These are phyloP conservation scores for Halcyon malimbica DNA, from an alignment of 2,113 vertebrate genomes.

Conservation along the genomic window DNA sequence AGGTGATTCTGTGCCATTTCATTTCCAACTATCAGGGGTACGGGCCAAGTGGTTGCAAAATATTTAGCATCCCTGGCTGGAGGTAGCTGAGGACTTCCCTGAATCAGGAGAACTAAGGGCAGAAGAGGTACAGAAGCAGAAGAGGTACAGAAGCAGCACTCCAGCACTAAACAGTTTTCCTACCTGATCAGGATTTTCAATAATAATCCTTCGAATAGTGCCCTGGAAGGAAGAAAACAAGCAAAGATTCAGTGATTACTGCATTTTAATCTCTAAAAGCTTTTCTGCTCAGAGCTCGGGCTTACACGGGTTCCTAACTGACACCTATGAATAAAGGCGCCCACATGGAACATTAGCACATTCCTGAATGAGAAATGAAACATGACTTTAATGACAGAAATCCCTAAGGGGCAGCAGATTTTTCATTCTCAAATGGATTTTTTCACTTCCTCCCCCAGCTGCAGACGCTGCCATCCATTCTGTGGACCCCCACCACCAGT, in stretches of 20 bases:
- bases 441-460: neutral
- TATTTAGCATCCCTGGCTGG: rapidly evolving
- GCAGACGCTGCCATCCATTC: neutral
- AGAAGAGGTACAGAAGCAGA: too few relatives aligned
- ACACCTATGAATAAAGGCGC: neutral
- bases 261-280: neutral
- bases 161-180: neutral
- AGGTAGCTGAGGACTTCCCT: neutral
- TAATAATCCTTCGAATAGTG: conserved; percentile 76
- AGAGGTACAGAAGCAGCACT: neutral
- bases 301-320: rapidly evolving
- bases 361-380: neutral
- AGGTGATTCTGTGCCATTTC: neutral
- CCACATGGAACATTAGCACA: neutral
- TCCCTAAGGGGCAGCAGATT: neutral
- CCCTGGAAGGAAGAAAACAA: conserved; percentile 56
- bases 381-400: neutral
- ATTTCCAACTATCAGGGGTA: neutral
- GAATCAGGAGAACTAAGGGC: neutral
- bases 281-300: neutral
- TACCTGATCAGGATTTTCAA: conserved; percentile 81
- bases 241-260: neutral
- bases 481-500: neutral
- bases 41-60: neutral
- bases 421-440: neutral